Evolutionary conservation across 2,888 invertebrate species (phyloP).

Genomic region (Dryocosmus kuriphilus): DNA sequence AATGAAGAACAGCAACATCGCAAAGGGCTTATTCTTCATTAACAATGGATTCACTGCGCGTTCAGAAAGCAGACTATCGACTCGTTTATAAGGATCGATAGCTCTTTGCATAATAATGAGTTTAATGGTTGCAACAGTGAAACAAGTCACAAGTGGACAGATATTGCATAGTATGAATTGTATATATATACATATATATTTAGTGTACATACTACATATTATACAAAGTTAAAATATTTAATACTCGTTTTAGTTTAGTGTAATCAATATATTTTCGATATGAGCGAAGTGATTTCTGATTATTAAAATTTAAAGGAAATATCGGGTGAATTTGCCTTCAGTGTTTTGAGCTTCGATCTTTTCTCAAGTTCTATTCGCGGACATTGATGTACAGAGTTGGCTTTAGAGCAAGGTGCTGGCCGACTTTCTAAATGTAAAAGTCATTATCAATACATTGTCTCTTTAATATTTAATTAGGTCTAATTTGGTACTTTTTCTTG

Average conservation of each 20-base stretch:
- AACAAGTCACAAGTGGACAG: conserved; percentile 15
- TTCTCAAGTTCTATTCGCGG: conserved; percentile 13
- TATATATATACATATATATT: not conserved
- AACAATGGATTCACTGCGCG: conserved; percentile 9
- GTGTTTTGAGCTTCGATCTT: conserved; percentile 19
- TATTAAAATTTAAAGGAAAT: not conserved
- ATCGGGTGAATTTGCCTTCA: not conserved
- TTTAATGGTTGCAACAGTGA: conserved; percentile 34
- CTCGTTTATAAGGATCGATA: conserved; percentile 39
- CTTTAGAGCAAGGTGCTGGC: not conserved
- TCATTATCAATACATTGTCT: not conserved
- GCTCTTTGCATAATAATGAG: conserved; percentile 34
- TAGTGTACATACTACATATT: conserved; percentile 3
- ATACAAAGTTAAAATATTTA: not conserved
- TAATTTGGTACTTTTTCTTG: not conserved
- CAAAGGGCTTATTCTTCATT: conserved; percentile 13
- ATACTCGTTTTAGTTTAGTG: not conserved
- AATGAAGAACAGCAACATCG: conserved; percentile 4
- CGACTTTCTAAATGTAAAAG: conserved; percentile 26
- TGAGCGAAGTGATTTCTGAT: not conserved
- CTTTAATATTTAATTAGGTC: not conserved
- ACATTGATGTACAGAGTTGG: not conserved
- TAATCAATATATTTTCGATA: not conserved
- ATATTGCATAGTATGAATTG: not conserved
- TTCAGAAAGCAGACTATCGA: conserved; percentile 39